Percentiles rank a stretch among this genome's conserved stretches.
Evolutionary conservation across 2,113 vertebrate species (phyloP).

Genomic region (Paradoxurus hermaphroditus): DNA sequence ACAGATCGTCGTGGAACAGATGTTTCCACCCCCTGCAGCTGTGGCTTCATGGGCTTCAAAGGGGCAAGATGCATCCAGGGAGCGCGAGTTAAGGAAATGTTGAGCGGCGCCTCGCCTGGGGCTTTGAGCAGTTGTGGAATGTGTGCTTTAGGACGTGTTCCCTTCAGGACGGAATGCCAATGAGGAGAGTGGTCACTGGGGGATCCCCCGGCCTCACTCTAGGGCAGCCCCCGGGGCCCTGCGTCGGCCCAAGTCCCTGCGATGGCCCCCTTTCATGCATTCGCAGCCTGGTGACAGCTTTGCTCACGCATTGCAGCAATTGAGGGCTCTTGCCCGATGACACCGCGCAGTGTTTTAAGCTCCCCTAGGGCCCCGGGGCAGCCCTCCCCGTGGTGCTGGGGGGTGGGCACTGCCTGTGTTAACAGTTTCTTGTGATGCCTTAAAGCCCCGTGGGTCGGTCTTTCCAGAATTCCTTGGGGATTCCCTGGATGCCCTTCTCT

Average conservation of each 20-base stretch:
- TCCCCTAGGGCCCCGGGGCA: background rate
- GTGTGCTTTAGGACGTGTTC: background rate
- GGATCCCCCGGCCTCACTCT: background rate
- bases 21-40: background rate
- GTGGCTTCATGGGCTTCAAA: background rate
- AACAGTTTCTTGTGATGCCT: background rate
- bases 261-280: background rate
- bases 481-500: background rate
- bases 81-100: no score
- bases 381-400: background rate
- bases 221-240: background rate
- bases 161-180: background rate
- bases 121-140: background rate
- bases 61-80: background rate
- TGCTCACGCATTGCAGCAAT: accelerated
- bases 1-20: accelerated
- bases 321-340: background rate
- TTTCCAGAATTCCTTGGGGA: background rate
- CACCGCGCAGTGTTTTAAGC: background rate
- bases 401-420: background rate
- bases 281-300: background rate
- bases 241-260: background rate
- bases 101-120: background rate
- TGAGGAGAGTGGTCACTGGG: accelerated
- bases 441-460: background rate